Evolutionary conservation across 30 jellyfish, hydroid and myxozoan genomes (phyloP), one percentile per base, ranked within the genome.

Genomic region (Pelagia noctiluca): DNA sequence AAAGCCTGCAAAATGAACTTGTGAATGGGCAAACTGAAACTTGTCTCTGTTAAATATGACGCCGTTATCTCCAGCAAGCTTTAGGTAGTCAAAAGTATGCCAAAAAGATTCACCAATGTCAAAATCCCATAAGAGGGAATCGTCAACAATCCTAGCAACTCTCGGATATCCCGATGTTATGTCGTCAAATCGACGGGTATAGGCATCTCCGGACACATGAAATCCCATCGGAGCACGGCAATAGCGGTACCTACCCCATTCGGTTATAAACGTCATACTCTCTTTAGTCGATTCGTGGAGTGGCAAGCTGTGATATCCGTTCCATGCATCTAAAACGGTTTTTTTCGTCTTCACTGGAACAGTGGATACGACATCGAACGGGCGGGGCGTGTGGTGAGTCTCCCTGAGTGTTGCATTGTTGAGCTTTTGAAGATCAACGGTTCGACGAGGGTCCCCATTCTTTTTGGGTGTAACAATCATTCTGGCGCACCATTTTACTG

Each of bases 311-410:
- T 89, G 87, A 76, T 89, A 89, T 8, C 97, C 92, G 75, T 69
- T 71, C 96, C 96, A 83, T 12, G 96, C 90, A 60, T 88, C 97
- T 1, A 88, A 3, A 24, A 88, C 89, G 1, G 97, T 88, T 36
- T 88, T 88, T 50, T 29, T 49, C 11, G 83, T 82, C 52, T 25
- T 4, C 21, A 64, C 64, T 1, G 97, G 90, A 42, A 80, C 63
- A 26, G 69, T n/a, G 0, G 78, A 50, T 18, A 63, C 90, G 11
- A 22, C 66, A 0, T 46, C n/a, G n/a, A n/a, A n/a, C n/a, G n/a
- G n/a, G n/a, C n/a, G n/a, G n/a, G 76, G 89, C 11, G 96, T 80
- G 96, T 88, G 90, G 72, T 88, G 96, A 42, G 88, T 88, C 52
- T 80, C 96, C 7, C 97, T 26, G 7, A 28, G 79, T 42, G 96